These are phyloP conservation scores for Zonotrichia leucophrys DNA, from an alignment of 2,113 vertebrate genomes.

Conservation along the genomic window DNA sequence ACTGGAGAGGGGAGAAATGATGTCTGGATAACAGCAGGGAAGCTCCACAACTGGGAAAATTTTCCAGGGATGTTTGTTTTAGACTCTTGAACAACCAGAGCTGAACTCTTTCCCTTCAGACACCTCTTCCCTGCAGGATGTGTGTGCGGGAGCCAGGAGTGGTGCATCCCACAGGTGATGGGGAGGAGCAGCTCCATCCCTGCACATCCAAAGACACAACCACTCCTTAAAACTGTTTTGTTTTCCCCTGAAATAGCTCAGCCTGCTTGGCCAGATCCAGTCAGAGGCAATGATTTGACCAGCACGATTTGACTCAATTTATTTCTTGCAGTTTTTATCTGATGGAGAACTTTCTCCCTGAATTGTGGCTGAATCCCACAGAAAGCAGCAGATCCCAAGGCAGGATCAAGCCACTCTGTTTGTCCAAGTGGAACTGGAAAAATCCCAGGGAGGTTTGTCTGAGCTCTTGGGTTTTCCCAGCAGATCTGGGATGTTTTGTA, in stretches of 20 bases:
- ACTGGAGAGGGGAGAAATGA: neutral
- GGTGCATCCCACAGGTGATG: rapidly evolving
- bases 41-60: rapidly evolving
- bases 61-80: no score
- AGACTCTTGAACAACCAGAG: neutral
- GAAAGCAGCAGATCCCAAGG: neutral
- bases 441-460: neutral
- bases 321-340: neutral
- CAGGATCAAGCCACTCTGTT: neutral
- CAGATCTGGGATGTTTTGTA: neutral
- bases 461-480: neutral
- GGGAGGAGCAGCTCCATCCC: neutral
- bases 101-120: neutral
- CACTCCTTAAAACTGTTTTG: rapidly evolving
- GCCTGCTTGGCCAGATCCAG: neutral
- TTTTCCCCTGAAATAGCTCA: neutral
- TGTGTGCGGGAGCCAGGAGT: no score
- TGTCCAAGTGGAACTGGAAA: neutral
- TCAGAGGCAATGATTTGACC: neutral
- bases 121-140: neutral
- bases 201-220: no score
- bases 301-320: neutral
- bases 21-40: neutral
- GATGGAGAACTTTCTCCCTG: neutral
- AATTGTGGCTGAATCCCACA: neutral